phyloP scores from a whole-genome alignment of 2,888 invertebrate species.

The Torymus aiolomorphi region DNA sequence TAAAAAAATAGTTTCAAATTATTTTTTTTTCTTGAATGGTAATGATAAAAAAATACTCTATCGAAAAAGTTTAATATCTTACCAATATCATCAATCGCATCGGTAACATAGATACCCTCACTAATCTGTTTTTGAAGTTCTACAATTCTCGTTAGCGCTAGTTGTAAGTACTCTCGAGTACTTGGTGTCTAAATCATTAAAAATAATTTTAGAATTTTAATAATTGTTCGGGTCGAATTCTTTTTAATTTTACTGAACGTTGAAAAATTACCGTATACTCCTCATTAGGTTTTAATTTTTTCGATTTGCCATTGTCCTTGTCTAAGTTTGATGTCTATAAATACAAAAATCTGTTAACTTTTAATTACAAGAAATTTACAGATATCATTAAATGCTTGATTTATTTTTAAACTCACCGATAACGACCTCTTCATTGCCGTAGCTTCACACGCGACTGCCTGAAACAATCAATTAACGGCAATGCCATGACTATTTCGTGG shows the following conservation, averaged over 20 bases:
- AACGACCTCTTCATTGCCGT: conserved; percentile 68
- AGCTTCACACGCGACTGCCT: conserved; percentile 34
- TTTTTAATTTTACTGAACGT: background rate
- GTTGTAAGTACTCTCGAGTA: conserved; percentile 69
- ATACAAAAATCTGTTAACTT: no score
- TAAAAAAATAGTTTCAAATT: no score
- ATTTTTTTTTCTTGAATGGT: no score
- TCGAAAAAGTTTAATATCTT: background rate
- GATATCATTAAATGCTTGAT: background rate
- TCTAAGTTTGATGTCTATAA: conserved; percentile 19
- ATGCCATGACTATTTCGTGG: conserved; percentile 19
- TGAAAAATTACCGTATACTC: conserved; percentile 37
- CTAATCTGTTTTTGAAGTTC: conserved; percentile 70
- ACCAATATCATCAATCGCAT: conserved; percentile 48
- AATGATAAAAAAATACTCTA: no score
- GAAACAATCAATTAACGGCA: conserved; percentile 35
- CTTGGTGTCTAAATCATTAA: conserved; percentile 63
- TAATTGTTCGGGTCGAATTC: no score
- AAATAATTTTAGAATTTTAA: background rate
- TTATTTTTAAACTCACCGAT: conserved; percentile 66
- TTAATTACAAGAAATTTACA: no score
- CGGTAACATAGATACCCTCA: conserved; percentile 59
- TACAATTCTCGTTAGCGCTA: conserved; percentile 68
- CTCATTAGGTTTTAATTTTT: conserved; percentile 41
- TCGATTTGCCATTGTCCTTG: conserved; percentile 19